These are phyloP conservation scores for Pelmatolapia mariae DNA, from an alignment of 2,113 vertebrate species.

Conservation along the genomic window DNA sequence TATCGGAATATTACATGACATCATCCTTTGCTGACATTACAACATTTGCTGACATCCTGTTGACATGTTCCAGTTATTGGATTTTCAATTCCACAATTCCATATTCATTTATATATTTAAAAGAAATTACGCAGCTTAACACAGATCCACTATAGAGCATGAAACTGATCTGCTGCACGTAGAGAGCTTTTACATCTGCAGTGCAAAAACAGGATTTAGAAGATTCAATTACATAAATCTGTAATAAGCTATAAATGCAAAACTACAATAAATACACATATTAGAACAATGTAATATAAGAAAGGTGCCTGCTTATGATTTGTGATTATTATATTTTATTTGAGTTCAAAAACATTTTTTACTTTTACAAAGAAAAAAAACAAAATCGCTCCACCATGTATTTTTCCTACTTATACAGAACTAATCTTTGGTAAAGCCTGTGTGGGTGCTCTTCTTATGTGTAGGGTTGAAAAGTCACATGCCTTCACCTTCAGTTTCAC, in stretches of 20 bases:
- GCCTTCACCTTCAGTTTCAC: not conserved
- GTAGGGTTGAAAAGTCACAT: not conserved
- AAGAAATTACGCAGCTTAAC: not conserved
- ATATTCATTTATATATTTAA: not conserved
- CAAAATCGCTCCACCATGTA: not conserved
- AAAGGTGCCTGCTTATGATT: not conserved
- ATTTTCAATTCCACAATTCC: not conserved
- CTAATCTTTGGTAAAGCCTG: not conserved
- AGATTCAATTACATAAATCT: no score
- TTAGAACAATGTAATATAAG: not conserved
- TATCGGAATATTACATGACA: not conserved
- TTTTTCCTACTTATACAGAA: not conserved
- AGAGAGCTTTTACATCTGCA: not conserved
- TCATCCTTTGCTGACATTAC: not conserved
- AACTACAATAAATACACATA: not conserved
- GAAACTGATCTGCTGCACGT: not conserved
- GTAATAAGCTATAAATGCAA: not conserved
- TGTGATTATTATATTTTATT: not conserved
- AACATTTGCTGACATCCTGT: not conserved
- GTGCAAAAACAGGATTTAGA: no score
- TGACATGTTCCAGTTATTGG: not conserved
- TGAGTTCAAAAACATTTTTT: not conserved
- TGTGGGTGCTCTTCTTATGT: not conserved
- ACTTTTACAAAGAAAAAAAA: not conserved
- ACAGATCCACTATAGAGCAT: rapidly evolving